Base-by-base conservation (phyloP, 2,888 invertebrate species). In the Gymnosoma rotundatum region DNA sequence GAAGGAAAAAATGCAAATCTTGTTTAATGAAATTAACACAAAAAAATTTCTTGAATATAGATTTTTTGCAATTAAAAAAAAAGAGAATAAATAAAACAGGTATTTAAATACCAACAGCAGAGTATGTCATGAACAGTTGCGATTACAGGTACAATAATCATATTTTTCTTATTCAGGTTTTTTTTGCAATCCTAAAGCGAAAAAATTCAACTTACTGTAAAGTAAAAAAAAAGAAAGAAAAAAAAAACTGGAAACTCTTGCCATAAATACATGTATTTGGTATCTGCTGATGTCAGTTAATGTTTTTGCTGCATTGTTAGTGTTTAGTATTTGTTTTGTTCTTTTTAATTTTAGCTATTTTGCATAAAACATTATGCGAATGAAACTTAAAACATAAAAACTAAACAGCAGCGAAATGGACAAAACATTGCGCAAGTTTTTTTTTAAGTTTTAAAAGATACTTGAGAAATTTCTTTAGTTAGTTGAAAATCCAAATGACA, bases 1-100 rank as follows among this genome's bases (percentile, higher is more conserved):
- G 8, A 58, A 52, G 64, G 73, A 75, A 58, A 81, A 69, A 81
- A 81, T 82, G 81, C 70, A 82, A 82, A 82, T 82, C 81, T 82
- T 70, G 63, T 72, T 76, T 66, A 80, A 75, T 76, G 72, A 80
- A 80, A 61, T 52, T 73, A 25, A 66, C 66, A 78, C 20, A 60
- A 14, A 25, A 66, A 66, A 67, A 54, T 5, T 54, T 76, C 52
- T 50, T 21, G 45, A 72, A 75, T 58, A 50, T 48, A 58, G 18
- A 60, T 66, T 73, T 66, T 73, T 64, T 73, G 6, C 20, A 36
- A 36, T 48, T 45, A 8, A 54, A 61, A 52, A 52, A 58, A 32
- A 32, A n/a, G n/a, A n/a, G n/a, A 25, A 25, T 25, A 2, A 73
- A 60, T 61, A 21, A 67, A 80, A 80, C 80, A 67, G 67, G 80